Base-by-base conservation (phyloP, 2,113 vertebrate species). In the Donacobius atricapilla region DNA sequence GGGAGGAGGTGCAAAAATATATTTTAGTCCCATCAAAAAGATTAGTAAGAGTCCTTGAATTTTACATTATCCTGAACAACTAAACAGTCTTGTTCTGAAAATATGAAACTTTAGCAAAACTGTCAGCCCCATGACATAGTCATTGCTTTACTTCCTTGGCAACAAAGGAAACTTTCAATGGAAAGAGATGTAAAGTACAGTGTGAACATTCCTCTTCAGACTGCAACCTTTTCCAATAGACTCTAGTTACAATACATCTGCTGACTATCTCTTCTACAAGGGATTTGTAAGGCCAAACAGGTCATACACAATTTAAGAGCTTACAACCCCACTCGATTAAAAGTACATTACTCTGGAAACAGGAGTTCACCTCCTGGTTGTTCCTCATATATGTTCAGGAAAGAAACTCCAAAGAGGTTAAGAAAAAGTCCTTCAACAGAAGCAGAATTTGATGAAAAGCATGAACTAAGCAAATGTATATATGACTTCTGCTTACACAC, bases 241-340 rank as follows among this genome's bases (percentile, higher is more conserved):
- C 61, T 68, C 82, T 72, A 73, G 92, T 92, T 94, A 95, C 70
- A 93, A 89, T 78, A 71, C 66, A 93, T 87, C 86, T 87, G 88
- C 68, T 92, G 69, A 90, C 40, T 96, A 84, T 87, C 93, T 95
- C 95, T 88, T 96, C 92, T 95, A 90, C 89, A 95, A 90, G 75
- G 51, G 87, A 95, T 75, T 37, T 94, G 79, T 85, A 97, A 96
- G 94, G 79, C 53, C 89, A 82, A 92, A 94, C 25, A 95, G 90
- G 94, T 89, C 57, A 96, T 64, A 92, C 40, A 77, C 93, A 91
- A 96, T 95, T 97, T 95, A 94, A 97, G 63, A 88, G 75, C 4
- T 27, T 91, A 96, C 54, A 73, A 31, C 40, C 25, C 3, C 69
- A 96, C 71, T 73, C 16, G 22, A 77, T 95, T 96, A 87, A 37